These are phyloP conservation scores for Vulpes ferrilata DNA, from an alignment of 2,113 vertebrate genomes.

Conservation along the genomic window DNA sequence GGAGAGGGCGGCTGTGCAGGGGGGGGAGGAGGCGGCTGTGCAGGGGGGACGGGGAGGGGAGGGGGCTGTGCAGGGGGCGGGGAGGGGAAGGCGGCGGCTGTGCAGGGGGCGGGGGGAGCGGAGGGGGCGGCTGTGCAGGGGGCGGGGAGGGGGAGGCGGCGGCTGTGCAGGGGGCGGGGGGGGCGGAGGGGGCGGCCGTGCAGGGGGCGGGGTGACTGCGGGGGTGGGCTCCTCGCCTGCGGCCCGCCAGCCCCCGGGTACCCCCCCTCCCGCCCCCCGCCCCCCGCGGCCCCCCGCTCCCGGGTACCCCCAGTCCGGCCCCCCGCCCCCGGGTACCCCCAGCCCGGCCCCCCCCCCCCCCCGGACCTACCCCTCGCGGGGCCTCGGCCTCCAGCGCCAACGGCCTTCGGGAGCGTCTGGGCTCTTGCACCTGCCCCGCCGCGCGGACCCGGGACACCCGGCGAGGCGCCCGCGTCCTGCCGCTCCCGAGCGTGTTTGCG, in stretches of 20 bases:
- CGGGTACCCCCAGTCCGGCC: too few relatives aligned
- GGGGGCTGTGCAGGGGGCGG: neutral
- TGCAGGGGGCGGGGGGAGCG: too few relatives aligned
- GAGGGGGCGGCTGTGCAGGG: too few relatives aligned
- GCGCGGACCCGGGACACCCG: neutral
- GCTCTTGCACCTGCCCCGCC: too few relatives aligned
- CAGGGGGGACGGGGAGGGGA: neutral
- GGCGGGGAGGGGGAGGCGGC: too few relatives aligned
- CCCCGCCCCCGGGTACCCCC: neutral
- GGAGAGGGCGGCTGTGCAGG: too few relatives aligned
- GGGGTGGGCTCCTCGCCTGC: too few relatives aligned
- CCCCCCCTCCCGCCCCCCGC: neutral
- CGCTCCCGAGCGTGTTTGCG: neutral
- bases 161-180: constrained; percentile 5
- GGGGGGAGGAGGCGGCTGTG: too few relatives aligned
- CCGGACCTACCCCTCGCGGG: neutral
- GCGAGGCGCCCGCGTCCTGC: neutral
- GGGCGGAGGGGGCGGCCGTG: neutral
- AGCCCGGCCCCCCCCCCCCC: neutral
- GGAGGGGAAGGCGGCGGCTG: neutral
- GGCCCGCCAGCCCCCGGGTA: neutral
- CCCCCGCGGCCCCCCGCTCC: neutral
- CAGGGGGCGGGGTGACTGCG: neutral
- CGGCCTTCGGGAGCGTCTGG: rapidly evolving
- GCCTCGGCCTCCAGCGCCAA: too few relatives aligned